Base-by-base conservation (phyloP, 2,113 vertebrate species). In the Leptobrachium leishanense region DNA sequence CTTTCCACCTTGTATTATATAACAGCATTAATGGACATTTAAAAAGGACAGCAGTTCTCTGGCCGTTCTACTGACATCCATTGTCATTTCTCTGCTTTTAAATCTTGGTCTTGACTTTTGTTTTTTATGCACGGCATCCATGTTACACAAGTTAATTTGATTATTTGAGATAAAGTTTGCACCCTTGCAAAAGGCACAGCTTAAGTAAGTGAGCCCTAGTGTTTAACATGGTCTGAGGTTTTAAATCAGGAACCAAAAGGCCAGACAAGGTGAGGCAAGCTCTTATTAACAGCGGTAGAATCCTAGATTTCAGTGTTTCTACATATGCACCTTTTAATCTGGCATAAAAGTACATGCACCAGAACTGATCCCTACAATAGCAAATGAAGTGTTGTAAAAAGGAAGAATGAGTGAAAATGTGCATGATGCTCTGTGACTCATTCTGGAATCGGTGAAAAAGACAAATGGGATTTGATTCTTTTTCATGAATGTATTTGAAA, bases 351-450 rank as follows among this genome's bases (percentile, higher is more conserved):
- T 72, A 42, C 66, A 79, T 79, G 62, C 77, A 72, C 59, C 69
- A 79, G 77, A 79, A 79, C 77, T 79, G 68, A 79, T 79, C 77
- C 77, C 77, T 72, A 72, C 69, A 72, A 72, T 31, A 72, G 77
- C 72, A 79, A 79, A 79, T 79, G 77, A 79, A 72, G 76, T 79
- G 77, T 72, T 79, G 77, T 79, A 79, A 72, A 79, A 79, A 43
- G 44, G 46, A 79, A 68, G 66, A 79, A 79, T 79, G 69, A 79
- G 77, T 79, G 77, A 79, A 79, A 79, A 79, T 71, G 69, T 66
- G 72, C 77, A 79, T 64, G 68, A 79, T 72, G 69, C 59, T 1
- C 62, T 72, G 77, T 79, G 77, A 79, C 69, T 79, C 77, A 79
- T 63, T 40, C 12, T 39, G 53, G 68, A 77, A 55, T 44, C 40